Conservation (phyloP, 2,113 vertebrate genomes). For the Brachionichthys hirsutus region DNA sequence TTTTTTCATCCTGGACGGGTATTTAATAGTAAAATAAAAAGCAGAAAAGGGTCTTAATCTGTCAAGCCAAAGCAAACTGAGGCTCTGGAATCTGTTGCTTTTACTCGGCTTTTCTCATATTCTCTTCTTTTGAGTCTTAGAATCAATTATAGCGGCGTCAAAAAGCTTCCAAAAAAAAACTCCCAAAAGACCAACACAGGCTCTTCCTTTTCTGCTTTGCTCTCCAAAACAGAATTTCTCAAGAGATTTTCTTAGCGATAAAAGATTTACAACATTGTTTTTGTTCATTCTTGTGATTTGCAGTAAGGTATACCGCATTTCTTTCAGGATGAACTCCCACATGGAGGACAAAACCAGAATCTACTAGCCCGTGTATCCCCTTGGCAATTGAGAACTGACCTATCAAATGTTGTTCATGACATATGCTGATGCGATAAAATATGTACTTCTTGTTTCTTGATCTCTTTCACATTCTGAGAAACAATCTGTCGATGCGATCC, state of each 20-base stretch:
- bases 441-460: slow-evolving; percentile 69
- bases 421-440: slow-evolving; percentile 71
- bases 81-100: slow-evolving; percentile 57
- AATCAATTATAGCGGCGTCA: slow-evolving; percentile 68
- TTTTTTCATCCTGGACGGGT: slow-evolving; percentile 56
- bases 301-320: slow-evolving; percentile 54
- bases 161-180: slow-evolving; percentile 62
- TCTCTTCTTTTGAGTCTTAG: slow-evolving; percentile 69
- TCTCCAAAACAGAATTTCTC: slow-evolving; percentile 51
- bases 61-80: slow-evolving; percentile 71
- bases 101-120: slow-evolving; percentile 56
- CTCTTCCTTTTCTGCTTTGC: slow-evolving; percentile 56
- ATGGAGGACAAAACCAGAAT: slow-evolving; percentile 71
- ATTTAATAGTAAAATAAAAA: slow-evolving; percentile 67
- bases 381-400: slow-evolving; percentile 71
- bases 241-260: slow-evolving; percentile 59
- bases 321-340: slow-evolving; percentile 66
- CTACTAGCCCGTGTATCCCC: slow-evolving; percentile 69
- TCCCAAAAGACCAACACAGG: slow-evolving; percentile 45
- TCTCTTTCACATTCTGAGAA: slow-evolving; percentile 63
- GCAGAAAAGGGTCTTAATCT: slow-evolving; percentile 46
- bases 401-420: slow-evolving; percentile 72
- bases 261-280: slow-evolving; percentile 72
- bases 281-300: slow-evolving; percentile 45
- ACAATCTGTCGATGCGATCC: slow-evolving; percentile 44